Base-by-base conservation (phyloP, 2,113 vertebrate genomes). In the Microtus richardsoni region DNA sequence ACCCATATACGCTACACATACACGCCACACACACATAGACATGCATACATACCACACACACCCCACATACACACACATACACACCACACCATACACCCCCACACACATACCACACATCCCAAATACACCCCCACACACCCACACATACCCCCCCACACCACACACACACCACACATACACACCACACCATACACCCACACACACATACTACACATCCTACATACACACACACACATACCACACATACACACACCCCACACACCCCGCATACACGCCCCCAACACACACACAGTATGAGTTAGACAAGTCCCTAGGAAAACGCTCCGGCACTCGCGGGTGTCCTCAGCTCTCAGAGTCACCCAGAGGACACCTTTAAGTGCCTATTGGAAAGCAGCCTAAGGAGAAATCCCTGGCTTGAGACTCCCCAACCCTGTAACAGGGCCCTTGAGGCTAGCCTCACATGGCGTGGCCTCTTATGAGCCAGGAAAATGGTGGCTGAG, bases 351-450 rank as follows among this genome's bases (percentile, higher is more conserved):
- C 0, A 0, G 75, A 44, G 78, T 93, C 87, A 91, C 74, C 39
- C 41, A 1, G 26, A 62, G 41, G 44, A 49, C 3, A n/a, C 64
- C 30, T 21, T 60, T 41, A 60, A 13, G 22, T 58, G 91, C 39
- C 78, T 30, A 52, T 74, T 95, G 91, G 91, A 95, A 58, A n/a
- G 21, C 54, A 79, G 96, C 94, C 75, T 87, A 54, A 39, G 24
- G 90, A 88, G 88, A 95, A 80, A 88, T 88, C 93, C 93, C 94
- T 93, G 93, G 86, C 95, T 86, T 11, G 74, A 85, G 22, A 39
- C 47, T 21, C 24, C 52, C 74, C 79, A 88, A 16, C 58, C 77
- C 54, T 79, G 95, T 94, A 96, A 96, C 6, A 68, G 83, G 64
- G 96, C 87, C 82, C 44, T 10, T 2, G 26, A 44, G 79, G 47